phyloP scores from a whole-genome alignment of 2,888 invertebrate species.

The Andrena minutula region DNA sequence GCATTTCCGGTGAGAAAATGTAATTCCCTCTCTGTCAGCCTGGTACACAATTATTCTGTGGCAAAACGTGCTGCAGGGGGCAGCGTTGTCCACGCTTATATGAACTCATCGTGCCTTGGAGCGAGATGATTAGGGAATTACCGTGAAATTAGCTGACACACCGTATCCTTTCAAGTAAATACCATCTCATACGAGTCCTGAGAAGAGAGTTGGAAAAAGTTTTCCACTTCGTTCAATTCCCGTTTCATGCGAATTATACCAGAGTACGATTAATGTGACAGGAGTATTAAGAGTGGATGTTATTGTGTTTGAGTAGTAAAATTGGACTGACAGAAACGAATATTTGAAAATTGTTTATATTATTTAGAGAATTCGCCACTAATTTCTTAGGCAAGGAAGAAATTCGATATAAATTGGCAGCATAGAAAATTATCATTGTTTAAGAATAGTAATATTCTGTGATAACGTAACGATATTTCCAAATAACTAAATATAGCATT shows the following conservation, averaged over 20 bases:
- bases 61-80: constrained; percentile 11
- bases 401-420: too few relatives aligned
- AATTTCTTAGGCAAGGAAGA: too few relatives aligned
- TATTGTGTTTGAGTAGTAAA: background rate
- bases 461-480: too few relatives aligned
- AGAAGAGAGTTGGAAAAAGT: constrained; percentile 30
- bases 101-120: constrained; percentile 26
- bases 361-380: too few relatives aligned
- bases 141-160: constrained; percentile 48
- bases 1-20: constrained; percentile 36
- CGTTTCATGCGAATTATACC: background rate
- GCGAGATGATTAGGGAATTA: constrained; percentile 46
- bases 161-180: background rate
- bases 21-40: constrained; percentile 34
- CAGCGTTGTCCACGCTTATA: constrained; percentile 1
- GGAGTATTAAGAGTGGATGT: background rate
- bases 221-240: constrained; percentile 32
- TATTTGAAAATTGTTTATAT: too few relatives aligned
- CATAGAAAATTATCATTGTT: too few relatives aligned
- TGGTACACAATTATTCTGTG: constrained; percentile 34
- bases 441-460: too few relatives aligned
- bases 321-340: too few relatives aligned
- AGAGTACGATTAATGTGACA: constrained; percentile 1
- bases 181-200: background rate
- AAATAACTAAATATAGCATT: too few relatives aligned